Conservation (phyloP, 2,797 vertebrate genomes). For the Sebastes trivittatus region DNA sequence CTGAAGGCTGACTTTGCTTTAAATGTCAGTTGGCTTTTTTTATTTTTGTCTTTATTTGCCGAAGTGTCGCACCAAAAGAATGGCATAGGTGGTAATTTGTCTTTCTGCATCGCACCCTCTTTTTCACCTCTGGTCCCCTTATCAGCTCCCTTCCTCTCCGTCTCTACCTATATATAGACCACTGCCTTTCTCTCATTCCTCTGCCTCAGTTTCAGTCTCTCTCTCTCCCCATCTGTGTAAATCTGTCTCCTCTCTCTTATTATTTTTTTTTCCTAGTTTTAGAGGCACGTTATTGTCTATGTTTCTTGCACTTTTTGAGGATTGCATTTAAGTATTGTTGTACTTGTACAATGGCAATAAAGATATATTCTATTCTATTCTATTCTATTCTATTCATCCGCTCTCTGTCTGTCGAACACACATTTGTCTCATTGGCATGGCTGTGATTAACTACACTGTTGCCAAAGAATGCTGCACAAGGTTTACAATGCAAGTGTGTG, state of each 20-base stretch:
- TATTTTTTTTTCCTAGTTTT: too few species aligned
- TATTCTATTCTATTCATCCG: background rate
- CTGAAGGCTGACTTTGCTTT: slow-evolving; percentile 21
- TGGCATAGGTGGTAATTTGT: slow-evolving; percentile 11
- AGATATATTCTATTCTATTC: too few species aligned
- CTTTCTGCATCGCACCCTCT: slow-evolving; percentile 30
- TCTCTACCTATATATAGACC: slow-evolving; percentile 58
- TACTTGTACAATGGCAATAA: too few species aligned
- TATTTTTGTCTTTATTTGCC: slow-evolving; percentile 16
- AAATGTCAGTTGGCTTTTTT: slow-evolving; percentile 33
- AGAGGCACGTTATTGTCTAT: too few species aligned
- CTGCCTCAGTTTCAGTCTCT: slow-evolving; percentile 3
- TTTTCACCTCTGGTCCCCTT: slow-evolving; percentile 50
- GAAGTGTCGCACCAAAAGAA: background rate
- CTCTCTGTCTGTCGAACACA: slow-evolving; percentile 19
- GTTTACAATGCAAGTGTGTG: background rate
- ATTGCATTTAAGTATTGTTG: too few species aligned
- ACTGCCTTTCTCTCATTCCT: slow-evolving; percentile 12
- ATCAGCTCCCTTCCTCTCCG: slow-evolving; percentile 34
- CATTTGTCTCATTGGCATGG: slow-evolving; percentile 23
- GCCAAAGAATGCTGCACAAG: slow-evolving; percentile 6
- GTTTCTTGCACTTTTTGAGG: too few species aligned
- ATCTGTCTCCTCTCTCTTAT: slow-evolving; percentile 26
- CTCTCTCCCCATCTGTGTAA: background rate
- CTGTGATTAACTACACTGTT: slow-evolving; percentile 27